Conservation (phyloP, 1,140 invertebrate species). For the Aphis craccivora region DNA sequence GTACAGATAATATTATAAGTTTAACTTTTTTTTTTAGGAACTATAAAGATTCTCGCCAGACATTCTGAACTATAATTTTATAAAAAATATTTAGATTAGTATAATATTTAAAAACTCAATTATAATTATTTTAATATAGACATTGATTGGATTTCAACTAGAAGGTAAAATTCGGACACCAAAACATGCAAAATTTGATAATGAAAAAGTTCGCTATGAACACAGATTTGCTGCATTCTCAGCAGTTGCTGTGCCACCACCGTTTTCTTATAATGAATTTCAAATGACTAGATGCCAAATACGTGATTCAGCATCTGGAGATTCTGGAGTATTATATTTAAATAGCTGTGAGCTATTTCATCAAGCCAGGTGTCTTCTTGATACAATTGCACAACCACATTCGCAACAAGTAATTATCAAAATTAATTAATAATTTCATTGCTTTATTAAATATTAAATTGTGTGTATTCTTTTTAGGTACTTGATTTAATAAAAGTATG, state of each 20-base stretch:
- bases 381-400: constrained; percentile 78
- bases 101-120: no score
- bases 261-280: constrained; percentile 87
- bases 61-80: background rate
- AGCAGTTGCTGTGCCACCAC: constrained; percentile 85
- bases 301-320: constrained; percentile 57
- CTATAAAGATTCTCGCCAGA: background rate
- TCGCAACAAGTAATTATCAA: constrained; percentile 12
- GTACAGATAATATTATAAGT: no score
- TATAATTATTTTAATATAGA: constrained; percentile 66
- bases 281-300: constrained; percentile 72
- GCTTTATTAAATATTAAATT: background rate
- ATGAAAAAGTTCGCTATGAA: constrained; percentile 92
- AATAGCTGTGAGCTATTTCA: constrained; percentile 90
- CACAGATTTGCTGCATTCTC: constrained; percentile 91
- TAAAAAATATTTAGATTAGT: background rate
- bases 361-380: constrained; percentile 84
- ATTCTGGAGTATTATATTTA: constrained; percentile 73
- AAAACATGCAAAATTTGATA: constrained; percentile 88
- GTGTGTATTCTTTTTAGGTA: constrained; percentile 72
- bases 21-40: background rate
- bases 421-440: background rate
- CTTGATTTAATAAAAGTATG: constrained; percentile 83
- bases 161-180: constrained; percentile 74
- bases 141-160: constrained; percentile 75